Percentiles rank a stretch among this genome's conserved stretches.
Evolutionary conservation across 2,113 vertebrate genomes (phyloP).

Genomic region (Hepsetus odoe): DNA sequence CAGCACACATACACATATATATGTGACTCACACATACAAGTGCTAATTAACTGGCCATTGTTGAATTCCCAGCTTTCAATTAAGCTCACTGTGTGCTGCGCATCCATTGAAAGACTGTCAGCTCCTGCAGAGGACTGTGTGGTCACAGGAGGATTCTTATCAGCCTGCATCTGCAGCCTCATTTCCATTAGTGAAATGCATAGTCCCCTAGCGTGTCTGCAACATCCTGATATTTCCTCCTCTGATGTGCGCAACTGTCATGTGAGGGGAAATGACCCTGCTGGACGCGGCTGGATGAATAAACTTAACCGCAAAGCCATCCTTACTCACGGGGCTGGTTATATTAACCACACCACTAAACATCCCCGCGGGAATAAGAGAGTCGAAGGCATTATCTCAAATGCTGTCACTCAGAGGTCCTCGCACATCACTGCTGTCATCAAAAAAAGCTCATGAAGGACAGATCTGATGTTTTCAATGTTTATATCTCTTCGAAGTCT

Average conservation of each 20-base stretch:
- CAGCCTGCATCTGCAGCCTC: constrained; percentile 8
- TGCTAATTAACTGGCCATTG: constrained; percentile 30
- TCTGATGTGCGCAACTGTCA: constrained; percentile 30
- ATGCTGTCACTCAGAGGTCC: constrained; percentile 41
- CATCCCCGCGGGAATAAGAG: constrained; percentile 15
- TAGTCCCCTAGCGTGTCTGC: neutral
- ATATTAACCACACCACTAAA: constrained; percentile 40
- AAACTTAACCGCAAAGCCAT: constrained; percentile 9
- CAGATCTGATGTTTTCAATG: no score
- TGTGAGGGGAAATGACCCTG: constrained; percentile 1
- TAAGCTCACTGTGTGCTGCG: constrained; percentile 15
- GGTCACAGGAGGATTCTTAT: constrained; percentile 39
- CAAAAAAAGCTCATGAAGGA: no score
- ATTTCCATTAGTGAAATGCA: constrained; percentile 32
- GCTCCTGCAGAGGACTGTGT: constrained; percentile 3
- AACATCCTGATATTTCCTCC: constrained; percentile 43
- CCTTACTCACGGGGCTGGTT: neutral
- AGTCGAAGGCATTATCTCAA: constrained; percentile 37
- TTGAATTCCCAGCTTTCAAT: constrained; percentile 38
- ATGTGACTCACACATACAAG: constrained; percentile 24
- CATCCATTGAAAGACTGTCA: neutral
- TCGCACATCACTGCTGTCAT: neutral
- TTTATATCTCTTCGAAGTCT: neutral
- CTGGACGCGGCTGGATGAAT: constrained; percentile 29
- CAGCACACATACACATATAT: neutral